Base-by-base conservation (phyloP, 2,797 vertebrate genomes). In the Enteromius viviparus region DNA sequence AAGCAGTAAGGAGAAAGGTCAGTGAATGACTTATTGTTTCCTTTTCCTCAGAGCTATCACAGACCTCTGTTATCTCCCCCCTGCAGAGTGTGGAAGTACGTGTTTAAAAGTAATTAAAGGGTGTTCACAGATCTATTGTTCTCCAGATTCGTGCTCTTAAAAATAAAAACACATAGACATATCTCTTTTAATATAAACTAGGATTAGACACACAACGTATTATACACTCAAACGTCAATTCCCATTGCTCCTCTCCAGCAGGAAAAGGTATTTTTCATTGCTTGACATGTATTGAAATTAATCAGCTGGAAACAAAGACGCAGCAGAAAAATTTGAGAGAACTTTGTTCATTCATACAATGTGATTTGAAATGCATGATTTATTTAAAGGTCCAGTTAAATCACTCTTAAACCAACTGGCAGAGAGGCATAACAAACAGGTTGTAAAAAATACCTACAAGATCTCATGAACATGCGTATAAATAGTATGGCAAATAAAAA, bases 71-170 rank as follows among this genome's bases (percentile, higher is more conserved):
- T 94, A 93, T 94, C 93, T 92, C 89, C 85, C 83, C 82, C 37
- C 84, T 86, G 87, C 91, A 93, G 90, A 88, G 87, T 83, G 83
- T 88, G 93, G 93, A 94, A 94, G 90, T 92, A 89, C 82, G 82
- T 91, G 90, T 87, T 51, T 74, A 75, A 84, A 78, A 89, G 80
- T 42, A 87, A 89, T 88, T 86, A 80, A 82, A 87, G 88, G 78
- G 70, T 55, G 84, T 86, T 85, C 49, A 82, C 72, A 29, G 49
- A 76, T 32, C 78, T 64, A 89, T 89, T 89, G 85, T 87, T 89
- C 92, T 90, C 82, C 87, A 78, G 79, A 64, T n/a, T 77, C 1
- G 9, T 58, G 65, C 23, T n/a, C 74, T 80, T 78, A 74, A 82
- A 84, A 83, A 72, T 76, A 45, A 83, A 81, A 81, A 84, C 75